Evolutionary conservation across 2,113 vertebrate species (phyloP).

Genomic region (Cyphomyrus discorhynchus): DNA sequence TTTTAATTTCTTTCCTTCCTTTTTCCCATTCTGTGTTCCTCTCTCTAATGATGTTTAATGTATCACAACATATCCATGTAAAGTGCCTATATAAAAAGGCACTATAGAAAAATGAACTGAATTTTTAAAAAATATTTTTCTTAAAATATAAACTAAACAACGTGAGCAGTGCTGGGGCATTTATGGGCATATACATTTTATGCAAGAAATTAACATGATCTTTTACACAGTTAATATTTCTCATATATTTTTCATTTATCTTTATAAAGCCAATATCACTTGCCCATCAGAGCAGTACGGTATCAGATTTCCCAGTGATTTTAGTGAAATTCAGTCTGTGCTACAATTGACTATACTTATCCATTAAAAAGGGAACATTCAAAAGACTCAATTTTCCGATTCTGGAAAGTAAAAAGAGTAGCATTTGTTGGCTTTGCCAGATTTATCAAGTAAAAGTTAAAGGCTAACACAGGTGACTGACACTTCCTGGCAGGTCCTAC

Average conservation of each 20-base stretch:
- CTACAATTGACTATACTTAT: neutral
- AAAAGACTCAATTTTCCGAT: neutral
- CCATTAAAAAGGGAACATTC: neutral
- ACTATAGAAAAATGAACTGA: too few species aligned
- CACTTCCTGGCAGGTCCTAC: neutral
- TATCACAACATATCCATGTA: too few species aligned
- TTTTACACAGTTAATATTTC: neutral
- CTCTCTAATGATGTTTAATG: too few species aligned
- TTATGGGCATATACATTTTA: neutral
- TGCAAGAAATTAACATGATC: neutral
- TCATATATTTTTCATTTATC: neutral
- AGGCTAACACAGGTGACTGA: neutral
- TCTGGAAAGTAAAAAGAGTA: neutral
- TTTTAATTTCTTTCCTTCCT: too few species aligned
- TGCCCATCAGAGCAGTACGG: neutral
- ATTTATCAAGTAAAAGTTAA: neutral
- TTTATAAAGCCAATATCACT: neutral
- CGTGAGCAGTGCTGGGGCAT: neutral
- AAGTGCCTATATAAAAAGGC: too few species aligned
- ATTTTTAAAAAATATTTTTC: neutral
- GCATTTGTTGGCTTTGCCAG: neutral
- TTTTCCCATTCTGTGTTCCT: too few species aligned
- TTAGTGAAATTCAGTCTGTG: neutral
- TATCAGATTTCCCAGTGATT: neutral
- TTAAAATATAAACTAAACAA: neutral